Evolutionary conservation across 2,113 vertebrate genomes (phyloP), one percentile per base, ranked within the genome.

Genomic region (Haemorhous mexicanus): DNA sequence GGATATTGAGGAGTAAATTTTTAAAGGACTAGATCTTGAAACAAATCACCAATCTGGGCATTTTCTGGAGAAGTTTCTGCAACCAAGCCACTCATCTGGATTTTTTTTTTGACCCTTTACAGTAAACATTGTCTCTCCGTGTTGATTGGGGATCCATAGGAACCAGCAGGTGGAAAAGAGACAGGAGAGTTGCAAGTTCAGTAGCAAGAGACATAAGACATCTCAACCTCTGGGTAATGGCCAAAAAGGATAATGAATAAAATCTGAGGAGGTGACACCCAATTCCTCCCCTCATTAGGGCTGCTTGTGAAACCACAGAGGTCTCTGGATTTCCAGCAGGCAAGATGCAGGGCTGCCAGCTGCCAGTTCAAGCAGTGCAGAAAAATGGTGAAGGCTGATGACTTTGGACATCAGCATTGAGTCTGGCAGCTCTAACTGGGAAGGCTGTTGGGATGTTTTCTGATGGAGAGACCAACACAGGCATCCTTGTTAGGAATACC

Each of bases 371-470:
- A 58, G 67, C 9, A 16, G 6, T 47, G 55, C 17, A 86, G n/a
- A 30, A 24, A 67, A 82, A 61, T 44, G 11, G 6, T 56, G 30
- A 27, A 2, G 21, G 14, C 37, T 47, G 21, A 22, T 49, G 3
- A 0, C n/a, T 73, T 41, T 39, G 37, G n/a, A 56, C 35, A 21
- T 55, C 66, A 55, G 22, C 39, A 46, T 5, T 1, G 2, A 64
- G 16, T 32, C 20, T 0, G 0, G 35, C 26, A 61, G 26, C 41
- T 85, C 39, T 35, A 13, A 30, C 6, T 47, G 44, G 15, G n/a
- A 61, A 80, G 41, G 27, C 26, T 79, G 9, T 18, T 50, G n/a
- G 10, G 28, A 72, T 28, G 10, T 53, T 85, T 75, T 78, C 61
- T 49, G 27, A 17, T 23, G 23, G 26, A 72, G 28, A 41, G 5